Percentiles rank a stretch among this genome's conserved stretches.
phyloP scores from a whole-genome alignment of 2,113 vertebrate genomes.

The Xiphophorus maculatus region DNA sequence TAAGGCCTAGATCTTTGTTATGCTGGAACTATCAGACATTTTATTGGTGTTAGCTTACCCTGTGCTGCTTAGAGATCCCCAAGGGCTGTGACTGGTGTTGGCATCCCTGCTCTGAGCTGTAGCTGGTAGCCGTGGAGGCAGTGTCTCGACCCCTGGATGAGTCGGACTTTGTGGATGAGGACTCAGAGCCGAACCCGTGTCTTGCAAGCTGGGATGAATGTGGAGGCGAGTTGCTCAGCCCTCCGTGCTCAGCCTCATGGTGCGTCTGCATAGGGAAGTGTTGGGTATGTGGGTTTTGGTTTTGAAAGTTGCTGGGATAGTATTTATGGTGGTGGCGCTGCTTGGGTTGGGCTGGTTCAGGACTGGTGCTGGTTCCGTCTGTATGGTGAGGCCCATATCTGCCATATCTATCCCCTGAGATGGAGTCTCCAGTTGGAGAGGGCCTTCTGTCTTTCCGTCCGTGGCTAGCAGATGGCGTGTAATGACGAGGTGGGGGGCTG shows the following conservation, averaged over 20 bases:
- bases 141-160: slow-evolving; percentile 61
- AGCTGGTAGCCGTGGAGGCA: slow-evolving; percentile 48
- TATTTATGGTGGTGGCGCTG: slow-evolving; percentile 42
- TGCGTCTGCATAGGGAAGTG: slow-evolving; percentile 28
- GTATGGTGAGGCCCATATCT: slow-evolving; percentile 48
- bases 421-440: slow-evolving; percentile 26
- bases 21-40: not conserved
- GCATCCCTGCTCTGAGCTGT: slow-evolving; percentile 62
- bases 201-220: slow-evolving; percentile 30
- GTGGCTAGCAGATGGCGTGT: slow-evolving; percentile 5
- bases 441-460: slow-evolving; percentile 42
- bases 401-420: slow-evolving; percentile 43
- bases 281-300: slow-evolving; percentile 24
- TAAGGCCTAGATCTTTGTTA: not conserved
- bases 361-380: slow-evolving; percentile 72
- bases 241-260: slow-evolving; percentile 7
- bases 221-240: slow-evolving; percentile 16
- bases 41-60: slow-evolving; percentile 64
- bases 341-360: slow-evolving; percentile 64
- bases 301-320: slow-evolving; percentile 18
- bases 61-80: slow-evolving; percentile 40
- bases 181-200: slow-evolving; percentile 58
- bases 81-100: slow-evolving; percentile 34
- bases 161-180: slow-evolving; percentile 71
- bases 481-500: slow-evolving; percentile 47